Conservation (phyloP, 64 coral and sea anemone species). For the Orbicella faveolata region DNA sequence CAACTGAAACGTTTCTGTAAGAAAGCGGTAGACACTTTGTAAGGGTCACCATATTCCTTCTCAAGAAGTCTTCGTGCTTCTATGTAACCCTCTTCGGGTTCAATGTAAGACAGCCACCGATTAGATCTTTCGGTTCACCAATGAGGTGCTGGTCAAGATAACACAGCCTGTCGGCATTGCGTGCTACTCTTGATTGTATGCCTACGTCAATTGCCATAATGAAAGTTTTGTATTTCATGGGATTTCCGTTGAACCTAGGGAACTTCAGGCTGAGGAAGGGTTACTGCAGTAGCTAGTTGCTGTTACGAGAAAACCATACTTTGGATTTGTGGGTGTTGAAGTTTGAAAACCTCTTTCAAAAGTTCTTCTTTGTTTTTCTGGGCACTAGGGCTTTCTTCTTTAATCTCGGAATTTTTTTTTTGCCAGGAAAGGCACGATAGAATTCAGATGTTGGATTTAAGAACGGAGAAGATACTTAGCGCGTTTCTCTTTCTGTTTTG, state of each 20-base stretch:
- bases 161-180: conserved; percentile 20
- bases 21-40: conserved; percentile 35
- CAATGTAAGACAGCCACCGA: conserved; percentile 36
- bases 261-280: conserved; percentile 9
- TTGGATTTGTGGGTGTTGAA: background rate
- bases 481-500: too few relatives aligned
- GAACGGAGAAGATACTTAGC: too few relatives aligned
- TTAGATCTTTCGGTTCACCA: conserved; percentile 55
- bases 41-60: conserved; percentile 59
- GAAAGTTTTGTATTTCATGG: too few relatives aligned
- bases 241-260: background rate
- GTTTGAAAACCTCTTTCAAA: too few relatives aligned
- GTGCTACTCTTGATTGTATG: background rate
- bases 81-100: conserved; percentile 15
- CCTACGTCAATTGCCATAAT: background rate
- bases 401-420: too few relatives aligned
- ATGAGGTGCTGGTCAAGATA: conserved; percentile 53
- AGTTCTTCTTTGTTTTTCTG: too few relatives aligned
- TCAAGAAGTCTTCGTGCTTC: conserved; percentile 38
- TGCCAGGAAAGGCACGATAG: background rate
- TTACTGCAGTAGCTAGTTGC: background rate
- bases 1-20: background rate
- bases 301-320: background rate
- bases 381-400: too few relatives aligned
- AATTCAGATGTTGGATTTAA: too few relatives aligned